Conservation (phyloP, 2,113 vertebrate species). For the Corythornis madagascariensis region DNA sequence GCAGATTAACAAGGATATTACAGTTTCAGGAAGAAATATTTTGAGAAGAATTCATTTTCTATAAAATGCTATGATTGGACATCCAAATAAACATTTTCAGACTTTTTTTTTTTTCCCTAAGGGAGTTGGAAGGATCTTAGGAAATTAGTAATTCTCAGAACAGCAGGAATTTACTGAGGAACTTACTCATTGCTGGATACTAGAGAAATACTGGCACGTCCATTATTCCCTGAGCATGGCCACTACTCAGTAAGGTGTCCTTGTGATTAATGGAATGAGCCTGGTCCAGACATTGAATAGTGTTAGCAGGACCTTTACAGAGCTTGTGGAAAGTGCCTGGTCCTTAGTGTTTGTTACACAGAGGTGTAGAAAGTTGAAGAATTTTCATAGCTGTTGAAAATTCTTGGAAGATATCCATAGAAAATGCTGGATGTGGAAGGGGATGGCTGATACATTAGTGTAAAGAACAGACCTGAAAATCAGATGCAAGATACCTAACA, state of each 20-base stretch:
- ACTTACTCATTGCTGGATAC: background rate
- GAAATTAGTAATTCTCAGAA: slow-evolving; percentile 43
- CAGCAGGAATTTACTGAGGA: slow-evolving; percentile 16
- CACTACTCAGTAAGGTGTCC: background rate
- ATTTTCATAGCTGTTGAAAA: background rate
- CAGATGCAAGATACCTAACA: background rate
- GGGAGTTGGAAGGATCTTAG: background rate
- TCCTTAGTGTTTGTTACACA: background rate
- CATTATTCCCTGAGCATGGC: background rate
- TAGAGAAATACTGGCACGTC: background rate
- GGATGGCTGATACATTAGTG: background rate
- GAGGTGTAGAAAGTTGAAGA: background rate
- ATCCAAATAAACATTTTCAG: background rate
- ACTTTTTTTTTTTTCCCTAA: background rate
- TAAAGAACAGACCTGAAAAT: background rate
- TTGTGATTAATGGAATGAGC: background rate
- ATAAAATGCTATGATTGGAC: background rate
- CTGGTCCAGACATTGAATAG: background rate
- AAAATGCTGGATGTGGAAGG: background rate
- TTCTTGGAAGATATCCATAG: background rate
- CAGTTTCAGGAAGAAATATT: background rate
- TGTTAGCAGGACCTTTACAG: slow-evolving; percentile 15
- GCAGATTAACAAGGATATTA: background rate
- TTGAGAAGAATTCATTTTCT: background rate
- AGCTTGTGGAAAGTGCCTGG: background rate